Conservation (phyloP, 1,140 invertebrate genomes). For the Charaxes varanes region DNA sequence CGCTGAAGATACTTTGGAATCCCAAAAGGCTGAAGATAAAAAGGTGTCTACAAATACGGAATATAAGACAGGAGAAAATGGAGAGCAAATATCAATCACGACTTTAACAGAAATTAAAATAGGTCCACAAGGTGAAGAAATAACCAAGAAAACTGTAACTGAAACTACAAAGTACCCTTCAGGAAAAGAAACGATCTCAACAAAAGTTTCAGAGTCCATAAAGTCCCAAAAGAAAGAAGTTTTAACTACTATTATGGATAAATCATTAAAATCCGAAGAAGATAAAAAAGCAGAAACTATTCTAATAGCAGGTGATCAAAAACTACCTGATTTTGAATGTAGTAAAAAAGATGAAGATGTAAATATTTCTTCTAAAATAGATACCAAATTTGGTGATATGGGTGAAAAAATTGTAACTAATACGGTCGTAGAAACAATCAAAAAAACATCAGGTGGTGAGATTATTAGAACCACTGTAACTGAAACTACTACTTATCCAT, state of each 20-base stretch:
- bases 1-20: not conserved
- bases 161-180: conserved; percentile 16
- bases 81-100: conserved; percentile 22
- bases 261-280: not conserved
- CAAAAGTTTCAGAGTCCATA: conserved; percentile 12
- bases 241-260: not conserved
- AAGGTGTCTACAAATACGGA: conserved; percentile 12
- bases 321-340: no score
- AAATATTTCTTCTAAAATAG: no score
- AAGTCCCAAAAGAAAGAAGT: conserved; percentile 3
- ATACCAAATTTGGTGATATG: no score
- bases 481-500: no score
- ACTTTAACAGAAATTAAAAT: conserved; percentile 12
- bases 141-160: conserved; percentile 15
- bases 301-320: not conserved
- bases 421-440: no score
- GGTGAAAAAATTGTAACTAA: no score
- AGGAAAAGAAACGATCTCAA: conserved; percentile 8
- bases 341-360: no score
- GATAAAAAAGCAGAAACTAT: not conserved
- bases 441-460: no score
- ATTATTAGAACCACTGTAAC: no score
- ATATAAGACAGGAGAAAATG: conserved; percentile 14
- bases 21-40: conserved; percentile 3
- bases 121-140: conserved; percentile 9